Evolutionary conservation across 1,140 invertebrate species (phyloP), one percentile per base, ranked within the genome.

Genomic region (Drosophila kohkoa): DNA sequence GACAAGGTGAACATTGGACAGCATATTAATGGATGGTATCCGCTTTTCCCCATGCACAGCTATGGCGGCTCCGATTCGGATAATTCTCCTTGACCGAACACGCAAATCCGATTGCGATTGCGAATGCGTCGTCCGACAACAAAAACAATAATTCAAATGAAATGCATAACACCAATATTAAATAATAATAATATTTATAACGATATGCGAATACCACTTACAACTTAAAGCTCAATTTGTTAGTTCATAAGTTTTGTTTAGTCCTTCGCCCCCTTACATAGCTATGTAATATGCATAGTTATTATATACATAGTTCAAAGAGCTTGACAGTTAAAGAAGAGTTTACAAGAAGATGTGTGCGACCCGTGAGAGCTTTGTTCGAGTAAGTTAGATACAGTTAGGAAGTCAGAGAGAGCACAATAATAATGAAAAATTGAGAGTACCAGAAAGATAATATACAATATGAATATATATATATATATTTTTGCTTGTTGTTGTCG

Each of bases 11-110:
- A 96, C 25, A 93, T 97, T 11, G 95, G 96, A 11, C 95, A 96
- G 88, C 94, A 96, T 52, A 96, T 96, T 20, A 95, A 95, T 62
- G 96, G 96, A 45, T 98, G 97, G 97, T 99, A 98, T 93, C 96
- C 96, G 75, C 94, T 99, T 57, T 98, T 97, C 92, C 96, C 97
- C 6, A 96, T 96, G 76, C 95, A 96, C 82, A 95, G 95, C 32
- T 93, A 96, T 16, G 95, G 95, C 49, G 95, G 95, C 7, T 91
- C 88, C 45, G 95, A 96, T 74, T 95, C 94, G 15, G 95, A 95
- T 67, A 95, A 96, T 89, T 96, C 95, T 67, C 95, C 95, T 93
- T 95, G 95, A 95, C 93, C 85, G 89, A 91, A 90, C 66, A 79
- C 73, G 72, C 57, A 30, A 65, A 58, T 62, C 57, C 25, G 45